Evolutionary conservation across 2,888 invertebrate species (phyloP), one percentile per base, ranked within the genome.

Genomic region (Pyrochroa serraticornis): DNA sequence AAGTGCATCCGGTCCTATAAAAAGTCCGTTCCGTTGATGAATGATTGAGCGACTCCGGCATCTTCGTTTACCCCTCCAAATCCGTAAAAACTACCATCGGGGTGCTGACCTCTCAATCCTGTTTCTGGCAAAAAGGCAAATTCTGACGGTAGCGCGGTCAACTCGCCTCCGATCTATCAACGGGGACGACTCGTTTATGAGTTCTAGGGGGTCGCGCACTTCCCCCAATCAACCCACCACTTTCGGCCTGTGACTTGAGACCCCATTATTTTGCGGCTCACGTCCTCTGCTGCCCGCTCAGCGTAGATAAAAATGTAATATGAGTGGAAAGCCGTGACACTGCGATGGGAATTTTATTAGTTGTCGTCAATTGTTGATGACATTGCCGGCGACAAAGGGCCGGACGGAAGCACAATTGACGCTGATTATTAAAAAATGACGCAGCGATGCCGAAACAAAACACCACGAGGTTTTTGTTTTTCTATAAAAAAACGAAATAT

Each of bases 281-380:
- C 75, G 75, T 76, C 65, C 64, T 64, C 58, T 66, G 62, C 69
- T 70, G 69, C 71, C 72, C 71, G 72, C 69, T 67, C 70, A 65
- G 69, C 67, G 61, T 65, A 73, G 75, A 76, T 76, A 75, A 76
- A 75, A 76, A 75, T 75, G 74, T 75, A 75, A 75, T 75, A 73
- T 74, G 73, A 72, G 71, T 71, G 70, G 73, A 70, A 71, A 71
- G 68, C 72, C 70, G 72, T 73, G 72, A 73, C 68, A 70, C 67
- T 65, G 68, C 70, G 70, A 69, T 70, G 66, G 71, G 71, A 66
- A 63, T 66, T 66, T 65, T 66, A 66, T 66, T 65, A 60, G 63
- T 56, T 60, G 62, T 56, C 60, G 60, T 64, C 66, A 60, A 64
- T 64, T 61, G 60, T 60, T 64, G 58, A 58, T 47, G 59, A 58